These are phyloP conservation scores for Nothoprocta perdicaria DNA, from an alignment of 2,113 vertebrate species.

Conservation along the genomic window DNA sequence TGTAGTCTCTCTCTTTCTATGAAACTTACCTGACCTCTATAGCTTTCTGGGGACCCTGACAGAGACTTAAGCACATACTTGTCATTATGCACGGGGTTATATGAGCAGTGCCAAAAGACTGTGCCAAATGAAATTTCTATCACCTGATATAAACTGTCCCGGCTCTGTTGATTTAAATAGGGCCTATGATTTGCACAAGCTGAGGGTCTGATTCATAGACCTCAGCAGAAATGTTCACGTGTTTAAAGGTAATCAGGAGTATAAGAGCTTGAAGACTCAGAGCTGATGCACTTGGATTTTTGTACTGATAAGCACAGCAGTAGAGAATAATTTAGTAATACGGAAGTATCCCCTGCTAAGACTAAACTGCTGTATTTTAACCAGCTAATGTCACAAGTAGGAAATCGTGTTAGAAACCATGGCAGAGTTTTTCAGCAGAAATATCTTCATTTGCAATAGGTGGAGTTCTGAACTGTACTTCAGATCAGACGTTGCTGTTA, in stretches of 20 bases:
- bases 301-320: background rate
- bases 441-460: background rate
- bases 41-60: background rate
- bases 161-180: slow-evolving; percentile 38
- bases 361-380: background rate
- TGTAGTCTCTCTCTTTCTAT: background rate
- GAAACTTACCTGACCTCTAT: slow-evolving; percentile 11
- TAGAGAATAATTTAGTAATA: background rate
- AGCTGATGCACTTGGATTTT: background rate
- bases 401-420: background rate
- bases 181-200: slow-evolving; percentile 6
- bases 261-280: background rate
- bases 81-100: background rate
- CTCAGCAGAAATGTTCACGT: background rate
- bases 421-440: background rate
- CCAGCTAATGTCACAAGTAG: background rate
- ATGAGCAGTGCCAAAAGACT: background rate
- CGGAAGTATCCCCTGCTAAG: background rate
- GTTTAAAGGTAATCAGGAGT: background rate
- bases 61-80: background rate
- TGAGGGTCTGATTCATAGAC: background rate
- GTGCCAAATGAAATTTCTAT: background rate
- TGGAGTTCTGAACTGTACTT: background rate
- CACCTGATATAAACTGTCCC: slow-evolving; percentile 24
- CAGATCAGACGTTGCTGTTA: background rate